These are phyloP conservation scores for Empidonax alnorum DNA, from an alignment of 2,113 vertebrate species.

Conservation along the genomic window DNA sequence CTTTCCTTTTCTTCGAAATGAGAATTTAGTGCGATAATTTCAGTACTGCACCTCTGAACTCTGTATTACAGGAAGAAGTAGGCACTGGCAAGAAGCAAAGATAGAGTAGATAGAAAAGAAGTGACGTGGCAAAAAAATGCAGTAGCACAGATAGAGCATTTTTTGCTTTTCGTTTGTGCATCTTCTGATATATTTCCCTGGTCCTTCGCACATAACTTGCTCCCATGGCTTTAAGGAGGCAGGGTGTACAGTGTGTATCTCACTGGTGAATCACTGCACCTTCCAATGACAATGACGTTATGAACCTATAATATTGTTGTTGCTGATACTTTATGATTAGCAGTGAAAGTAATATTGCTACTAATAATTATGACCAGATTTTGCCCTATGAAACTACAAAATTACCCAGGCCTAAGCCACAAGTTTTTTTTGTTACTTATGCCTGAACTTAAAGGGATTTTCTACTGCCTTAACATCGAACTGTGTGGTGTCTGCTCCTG, in stretches of 20 bases:
- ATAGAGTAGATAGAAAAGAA: neutral
- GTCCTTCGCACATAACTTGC: neutral
- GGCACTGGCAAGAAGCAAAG: neutral
- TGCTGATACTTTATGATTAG: neutral
- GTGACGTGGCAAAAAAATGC: neutral
- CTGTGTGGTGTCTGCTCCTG: neutral
- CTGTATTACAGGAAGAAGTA: neutral
- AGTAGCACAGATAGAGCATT: neutral
- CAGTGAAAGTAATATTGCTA: neutral
- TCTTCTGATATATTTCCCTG: neutral
- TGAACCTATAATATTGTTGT: neutral
- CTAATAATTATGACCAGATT: neutral
- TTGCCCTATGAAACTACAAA: neutral
- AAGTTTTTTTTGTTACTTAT: neutral
- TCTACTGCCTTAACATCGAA: neutral
- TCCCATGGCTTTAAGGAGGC: neutral
- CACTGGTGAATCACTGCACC: neutral
- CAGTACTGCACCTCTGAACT: neutral
- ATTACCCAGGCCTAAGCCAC: neutral
- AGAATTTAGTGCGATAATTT: neutral
- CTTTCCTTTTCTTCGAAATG: neutral
- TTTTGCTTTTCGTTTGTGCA: neutral
- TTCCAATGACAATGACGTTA: neutral
- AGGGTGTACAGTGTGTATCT: neutral
- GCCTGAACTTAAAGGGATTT: neutral